These are phyloP conservation scores for Thalassoma bifasciatum DNA, from an alignment of 2,113 vertebrate species.

Conservation along the genomic window DNA sequence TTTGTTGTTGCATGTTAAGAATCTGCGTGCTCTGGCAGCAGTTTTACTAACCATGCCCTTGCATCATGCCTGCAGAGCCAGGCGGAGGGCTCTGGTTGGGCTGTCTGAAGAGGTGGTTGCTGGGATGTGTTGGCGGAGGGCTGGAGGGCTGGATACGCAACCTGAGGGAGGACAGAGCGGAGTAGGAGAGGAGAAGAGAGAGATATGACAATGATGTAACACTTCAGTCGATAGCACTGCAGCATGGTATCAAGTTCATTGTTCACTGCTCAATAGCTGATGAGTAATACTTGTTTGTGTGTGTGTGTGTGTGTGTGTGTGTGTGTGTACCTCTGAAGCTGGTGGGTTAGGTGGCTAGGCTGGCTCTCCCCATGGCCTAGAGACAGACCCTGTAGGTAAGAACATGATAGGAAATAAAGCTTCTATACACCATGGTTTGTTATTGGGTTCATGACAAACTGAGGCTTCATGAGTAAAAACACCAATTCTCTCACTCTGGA, in stretches of 20 bases:
- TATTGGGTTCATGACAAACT: not conserved
- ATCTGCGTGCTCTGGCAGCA: not conserved
- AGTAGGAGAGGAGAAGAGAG: conserved; percentile 37
- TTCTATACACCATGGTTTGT: not conserved
- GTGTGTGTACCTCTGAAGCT: conserved; percentile 92
- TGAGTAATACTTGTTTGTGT: conserved; percentile 31
- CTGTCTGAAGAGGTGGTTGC: conserved; percentile 96
- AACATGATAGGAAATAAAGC: not conserved
- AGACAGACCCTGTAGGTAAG: conserved; percentile 85
- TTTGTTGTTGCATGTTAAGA: not conserved
- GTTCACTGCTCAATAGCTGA: conserved; percentile 47
- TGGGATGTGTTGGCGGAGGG: conserved; percentile 95
- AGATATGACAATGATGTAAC: conserved; percentile 61
- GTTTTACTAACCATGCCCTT: conserved; percentile 88
- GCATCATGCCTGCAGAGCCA: conserved; percentile 88
- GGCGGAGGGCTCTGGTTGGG: conserved; percentile 94
- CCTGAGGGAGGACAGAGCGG: conserved; percentile 81
- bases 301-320: not conserved
- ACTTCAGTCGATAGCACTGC: conserved; percentile 63
- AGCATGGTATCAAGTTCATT: conserved; percentile 48
- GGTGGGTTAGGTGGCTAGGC: conserved; percentile 97
- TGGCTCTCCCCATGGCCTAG: conserved; percentile 94
- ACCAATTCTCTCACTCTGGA: not conserved
- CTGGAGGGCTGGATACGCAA: conserved; percentile 98
- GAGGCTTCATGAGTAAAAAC: too few species aligned